Evolutionary conservation across 2,888 invertebrate species (phyloP), one percentile per base, ranked within the genome.

Genomic region (Synanthedon myopaeformis): DNA sequence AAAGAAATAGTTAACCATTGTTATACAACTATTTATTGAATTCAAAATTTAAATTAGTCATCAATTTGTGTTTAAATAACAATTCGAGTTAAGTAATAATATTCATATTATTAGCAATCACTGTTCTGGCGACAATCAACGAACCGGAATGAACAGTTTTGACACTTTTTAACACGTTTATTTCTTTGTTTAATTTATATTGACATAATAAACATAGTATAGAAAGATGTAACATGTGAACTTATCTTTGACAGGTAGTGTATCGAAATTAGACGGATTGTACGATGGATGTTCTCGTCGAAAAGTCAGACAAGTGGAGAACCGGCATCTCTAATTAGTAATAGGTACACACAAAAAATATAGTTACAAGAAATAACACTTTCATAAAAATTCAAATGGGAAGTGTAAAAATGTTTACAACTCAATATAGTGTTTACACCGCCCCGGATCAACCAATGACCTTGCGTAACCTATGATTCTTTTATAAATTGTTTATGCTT

Each of bases 31-130:
- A 35, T 35, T 35, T 35, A 35, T 10, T 35, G 10, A 35, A 35
- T 35, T 35, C 35, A 10, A 35, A 8, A 55, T 54, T 57, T 59
- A 65, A 63, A 68, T 69, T 64, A 61, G 61, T 62, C 56, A 56
- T 61, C 57, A 63, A 66, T 65, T 65, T 63, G 56, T 55, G 55
- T 61, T 61, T 56, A 59, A 61, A 58, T 57, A 35, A 63, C 59
- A 63, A 62, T 58, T 62, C 54, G 55, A 54, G 58, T 57, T 35
- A 58, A 56, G 62, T 74, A 76, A 79, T 78, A 82, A 79, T 77
- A 80, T 72, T 72, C 61, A 66, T 76, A 77, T 81, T 82, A 82
- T 82, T 81, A 84, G 79, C 81, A 76, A 81, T 80, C 65, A 74
- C 65, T 50, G 62, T 65, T 63, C 67, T 65, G 65, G 60, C 63